phyloP scores from a whole-genome alignment of 1,140 invertebrate genomes.

The Periplaneta americana region DNA sequence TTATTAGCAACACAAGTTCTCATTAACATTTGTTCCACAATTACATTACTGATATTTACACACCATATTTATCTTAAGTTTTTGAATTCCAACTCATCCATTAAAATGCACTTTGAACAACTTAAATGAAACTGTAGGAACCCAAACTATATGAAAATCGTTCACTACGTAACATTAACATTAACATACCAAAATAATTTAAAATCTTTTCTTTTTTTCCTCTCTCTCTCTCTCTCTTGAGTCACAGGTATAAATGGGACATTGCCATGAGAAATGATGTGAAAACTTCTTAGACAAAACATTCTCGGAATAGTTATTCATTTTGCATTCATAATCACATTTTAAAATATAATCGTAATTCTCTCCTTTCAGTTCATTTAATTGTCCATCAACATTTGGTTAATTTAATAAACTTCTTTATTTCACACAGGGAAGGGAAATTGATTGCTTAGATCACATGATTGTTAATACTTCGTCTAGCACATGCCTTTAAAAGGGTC shows the following conservation, averaged over 20 bases:
- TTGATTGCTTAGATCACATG: neutral
- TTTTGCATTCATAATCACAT: no score
- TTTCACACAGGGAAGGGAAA: neutral
- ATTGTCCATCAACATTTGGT: neutral
- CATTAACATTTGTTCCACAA: constrained; percentile 14
- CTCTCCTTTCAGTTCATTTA: neutral
- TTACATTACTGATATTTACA: constrained; percentile 9
- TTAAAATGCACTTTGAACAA: neutral
- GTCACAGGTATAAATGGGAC: neutral
- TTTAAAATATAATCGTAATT: neutral
- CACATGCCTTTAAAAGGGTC: constrained; percentile 3
- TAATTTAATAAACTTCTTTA: no score
- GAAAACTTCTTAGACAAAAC: neutral
- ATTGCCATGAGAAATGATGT: neutral
- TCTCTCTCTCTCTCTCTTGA: no score
- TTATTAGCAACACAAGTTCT: constrained; percentile 16
- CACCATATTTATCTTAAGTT: neutral
- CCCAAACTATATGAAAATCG: no score
- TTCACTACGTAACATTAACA: no score
- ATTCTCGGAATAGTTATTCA: neutral
- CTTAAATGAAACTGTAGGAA: neutral
- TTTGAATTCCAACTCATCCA: neutral
- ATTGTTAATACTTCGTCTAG: neutral
- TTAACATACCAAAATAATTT: neutral
- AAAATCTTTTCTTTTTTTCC: neutral